Conservation (phyloP, 2,113 vertebrate species). For the Carassius gibelio region DNA sequence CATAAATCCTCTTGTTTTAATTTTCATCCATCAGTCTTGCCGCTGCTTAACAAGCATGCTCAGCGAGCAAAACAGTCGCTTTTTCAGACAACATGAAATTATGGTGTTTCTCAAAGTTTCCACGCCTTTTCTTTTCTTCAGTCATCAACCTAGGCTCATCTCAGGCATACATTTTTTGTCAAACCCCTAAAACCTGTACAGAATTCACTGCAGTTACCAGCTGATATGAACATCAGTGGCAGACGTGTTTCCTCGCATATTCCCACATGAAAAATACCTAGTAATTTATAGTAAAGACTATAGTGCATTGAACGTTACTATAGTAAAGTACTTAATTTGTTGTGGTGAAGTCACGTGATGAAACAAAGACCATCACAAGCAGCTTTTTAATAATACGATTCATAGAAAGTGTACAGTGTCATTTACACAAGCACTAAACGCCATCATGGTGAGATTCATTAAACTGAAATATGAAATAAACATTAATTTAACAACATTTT, state of each 20-base stretch:
- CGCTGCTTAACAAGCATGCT: constrained; percentile 18
- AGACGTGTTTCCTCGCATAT: not conserved
- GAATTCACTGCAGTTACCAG: not conserved
- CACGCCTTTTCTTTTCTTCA: not conserved
- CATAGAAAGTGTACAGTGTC: no score
- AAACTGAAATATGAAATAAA: no score
- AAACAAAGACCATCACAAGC: no score
- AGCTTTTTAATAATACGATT: no score
- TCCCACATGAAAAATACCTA: not conserved
- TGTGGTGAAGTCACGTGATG: no score
- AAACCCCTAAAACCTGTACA: not conserved
- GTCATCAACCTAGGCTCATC: not conserved
- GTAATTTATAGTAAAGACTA: no score
- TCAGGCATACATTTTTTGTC: no score
- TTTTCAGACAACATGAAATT: constrained; percentile 35
- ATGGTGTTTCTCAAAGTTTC: constrained; percentile 19
- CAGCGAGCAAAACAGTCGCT: constrained; percentile 16
- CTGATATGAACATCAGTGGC: not conserved
- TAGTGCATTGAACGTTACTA: no score
- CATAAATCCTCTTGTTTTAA: constrained; percentile 47
- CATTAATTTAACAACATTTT: no score
- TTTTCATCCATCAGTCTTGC: constrained; percentile 46
- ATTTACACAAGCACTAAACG: no score
- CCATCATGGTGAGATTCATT: no score
- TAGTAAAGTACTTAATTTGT: no score